Percentiles rank a stretch among this genome's conserved stretches.
phyloP scores from a whole-genome alignment of 2,113 vertebrate species.

The Corapipo altera region DNA sequence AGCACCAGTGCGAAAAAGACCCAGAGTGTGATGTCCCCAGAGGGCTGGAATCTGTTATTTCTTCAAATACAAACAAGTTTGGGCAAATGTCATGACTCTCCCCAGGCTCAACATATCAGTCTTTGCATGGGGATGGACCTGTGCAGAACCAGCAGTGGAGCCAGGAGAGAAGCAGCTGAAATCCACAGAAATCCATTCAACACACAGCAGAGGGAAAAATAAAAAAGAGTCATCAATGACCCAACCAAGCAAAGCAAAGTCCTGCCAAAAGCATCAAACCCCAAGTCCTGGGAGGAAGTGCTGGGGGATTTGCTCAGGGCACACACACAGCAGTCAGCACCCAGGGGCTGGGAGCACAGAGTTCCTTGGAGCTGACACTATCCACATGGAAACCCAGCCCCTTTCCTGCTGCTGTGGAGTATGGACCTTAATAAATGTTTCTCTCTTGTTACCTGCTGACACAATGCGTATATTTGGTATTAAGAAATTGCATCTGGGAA shows the following conservation, averaged over 20 bases:
- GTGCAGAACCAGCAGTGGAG: neutral
- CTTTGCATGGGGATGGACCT: neutral
- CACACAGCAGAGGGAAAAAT: neutral
- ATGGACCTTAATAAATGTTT: neutral
- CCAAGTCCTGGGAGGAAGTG: accelerated
- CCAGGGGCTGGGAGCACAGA: neutral
- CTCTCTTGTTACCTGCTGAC: neutral
- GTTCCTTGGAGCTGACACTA: neutral
- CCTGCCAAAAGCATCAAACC: neutral
- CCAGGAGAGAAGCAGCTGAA: neutral
- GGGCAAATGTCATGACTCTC: neutral
- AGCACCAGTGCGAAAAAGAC: neutral
- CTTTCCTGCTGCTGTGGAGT: neutral
- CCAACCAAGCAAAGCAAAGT: neutral
- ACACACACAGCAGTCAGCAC: neutral
- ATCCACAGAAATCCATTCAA: neutral
- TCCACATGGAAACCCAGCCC: neutral
- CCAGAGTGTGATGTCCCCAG: neutral
- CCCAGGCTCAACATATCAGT: neutral
- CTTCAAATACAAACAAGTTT: neutral
- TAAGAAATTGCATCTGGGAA: neutral
- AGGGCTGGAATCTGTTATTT: neutral
- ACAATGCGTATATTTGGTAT: neutral
- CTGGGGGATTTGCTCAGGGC: neutral
- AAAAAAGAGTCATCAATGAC: neutral